Base-by-base conservation (phyloP, 92 coral and sea anemone species). In the Virgularia gustaviana region DNA sequence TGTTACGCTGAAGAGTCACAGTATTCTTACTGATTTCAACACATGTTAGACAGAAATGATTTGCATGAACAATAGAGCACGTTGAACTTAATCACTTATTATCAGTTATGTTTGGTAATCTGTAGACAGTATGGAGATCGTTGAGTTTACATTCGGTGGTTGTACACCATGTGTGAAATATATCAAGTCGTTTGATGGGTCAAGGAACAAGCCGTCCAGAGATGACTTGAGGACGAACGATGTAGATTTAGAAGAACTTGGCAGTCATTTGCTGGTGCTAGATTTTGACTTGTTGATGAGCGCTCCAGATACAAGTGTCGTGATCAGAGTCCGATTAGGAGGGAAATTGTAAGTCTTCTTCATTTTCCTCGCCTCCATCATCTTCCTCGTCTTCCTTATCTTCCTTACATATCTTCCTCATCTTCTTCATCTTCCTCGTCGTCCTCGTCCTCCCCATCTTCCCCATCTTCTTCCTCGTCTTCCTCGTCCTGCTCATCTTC, bases 271-370 rank as follows among this genome's bases (percentile, higher is more conserved):
- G 59, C 61, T 90, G 2, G 96, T 90, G 62, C 80, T 90, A 35
- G 86, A 88, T 15, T 81, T 90, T 90, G 96, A 90, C 36, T 80
- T 90, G 41, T 84, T 89, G 38, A 64, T 90, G 66, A 87, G 88
- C 28, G 96, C 96, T 24, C 96, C 96, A 22, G 94, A 90, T 79
- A 79, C 90, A 0, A 87, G 85, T 49, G 83, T 90, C n/a, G 81
- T 86, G 45, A 90, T 90, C 56, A 83, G 85, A 27, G 88, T 82
- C 18, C 77, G 96, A 51, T 88, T 90, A 24, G 96, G 96, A 12
- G 96, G 96, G 34, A 90, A 90, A 84, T 84, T 90, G 96, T 90
- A 39, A 85, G 96, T 84, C 45, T 39, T 39, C 45, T 39, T 7
- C 15, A 39, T 39, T 15, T 15, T 39, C 45, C 15, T 15, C 45